Percentiles rank a stretch among this genome's conserved stretches.
phyloP scores from a whole-genome alignment of 2,113 vertebrate genomes.

The Catharus fuscescens region DNA sequence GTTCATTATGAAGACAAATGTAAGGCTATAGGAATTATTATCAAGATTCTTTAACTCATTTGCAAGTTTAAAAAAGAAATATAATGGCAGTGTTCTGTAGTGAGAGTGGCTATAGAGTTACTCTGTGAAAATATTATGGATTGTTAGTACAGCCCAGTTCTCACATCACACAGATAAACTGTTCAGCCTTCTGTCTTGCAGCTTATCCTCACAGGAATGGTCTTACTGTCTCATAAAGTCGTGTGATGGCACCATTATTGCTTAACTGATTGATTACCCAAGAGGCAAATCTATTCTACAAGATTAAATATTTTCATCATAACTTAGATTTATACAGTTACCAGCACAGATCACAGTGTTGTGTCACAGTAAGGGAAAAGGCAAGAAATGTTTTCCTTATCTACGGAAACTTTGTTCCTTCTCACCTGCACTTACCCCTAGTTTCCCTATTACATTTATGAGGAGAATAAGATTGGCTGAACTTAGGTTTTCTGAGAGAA shows the following conservation, averaged over 20 bases:
- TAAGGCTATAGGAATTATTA: neutral
- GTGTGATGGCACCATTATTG: slow-evolving; percentile 42
- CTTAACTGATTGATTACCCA: slow-evolving; percentile 24
- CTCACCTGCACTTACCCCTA: neutral
- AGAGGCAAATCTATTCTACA: neutral
- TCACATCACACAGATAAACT: neutral
- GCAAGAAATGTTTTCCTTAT: neutral
- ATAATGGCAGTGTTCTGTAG: neutral
- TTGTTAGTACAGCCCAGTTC: neutral
- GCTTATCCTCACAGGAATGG: slow-evolving; percentile 29
- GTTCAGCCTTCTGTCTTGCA: slow-evolving; percentile 26
- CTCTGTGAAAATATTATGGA: neutral
- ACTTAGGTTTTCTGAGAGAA: neutral
- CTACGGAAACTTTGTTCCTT: neutral
- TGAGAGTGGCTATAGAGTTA: neutral
- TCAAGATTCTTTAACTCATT: neutral
- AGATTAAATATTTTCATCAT: slow-evolving; percentile 27
- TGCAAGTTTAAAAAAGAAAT: neutral
- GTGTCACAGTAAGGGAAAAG: neutral
- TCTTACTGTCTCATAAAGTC: slow-evolving; percentile 49
- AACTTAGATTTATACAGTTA: neutral
- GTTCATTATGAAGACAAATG: neutral
- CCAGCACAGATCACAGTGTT: neutral
- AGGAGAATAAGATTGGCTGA: neutral
- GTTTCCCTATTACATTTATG: neutral